Evolutionary conservation across 2,888 invertebrate species (phyloP).

Genomic region (Trichogramma evanescens): DNA sequence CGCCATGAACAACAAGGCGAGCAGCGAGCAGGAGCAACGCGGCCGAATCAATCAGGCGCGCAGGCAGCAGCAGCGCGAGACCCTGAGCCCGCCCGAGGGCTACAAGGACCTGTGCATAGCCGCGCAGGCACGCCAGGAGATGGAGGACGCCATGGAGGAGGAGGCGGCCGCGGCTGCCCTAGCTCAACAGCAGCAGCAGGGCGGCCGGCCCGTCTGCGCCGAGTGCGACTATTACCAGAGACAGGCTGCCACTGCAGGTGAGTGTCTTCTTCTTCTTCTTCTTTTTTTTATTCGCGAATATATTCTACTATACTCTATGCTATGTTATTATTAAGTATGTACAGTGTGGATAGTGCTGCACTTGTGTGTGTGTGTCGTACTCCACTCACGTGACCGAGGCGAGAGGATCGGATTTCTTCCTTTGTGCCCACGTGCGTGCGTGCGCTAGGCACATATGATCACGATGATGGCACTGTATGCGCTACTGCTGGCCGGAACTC

Average conservation of each 20-base stretch:
- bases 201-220: conserved; percentile 50
- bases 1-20: conserved; percentile 14
- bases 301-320: too few relatives aligned
- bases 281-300: neutral
- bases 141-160: conserved; percentile 49
- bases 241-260: conserved; percentile 48
- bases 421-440: neutral
- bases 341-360: too few relatives aligned
- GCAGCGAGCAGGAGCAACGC: neutral
- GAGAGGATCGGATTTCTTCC: neutral
- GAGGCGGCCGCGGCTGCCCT: conserved; percentile 30
- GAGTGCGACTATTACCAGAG: conserved; percentile 54
- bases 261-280: conserved; percentile 28
- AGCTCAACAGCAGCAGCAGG: conserved; percentile 8
- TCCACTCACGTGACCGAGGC: too few relatives aligned
- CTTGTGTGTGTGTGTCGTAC: too few relatives aligned
- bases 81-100: conserved; percentile 84
- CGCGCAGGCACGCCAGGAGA: conserved; percentile 37
- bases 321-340: too few relatives aligned
- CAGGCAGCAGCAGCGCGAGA: conserved; percentile 55
- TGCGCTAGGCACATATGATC: neutral
- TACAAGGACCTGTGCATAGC: conserved; percentile 73
- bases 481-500: neutral
- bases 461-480: neutral
- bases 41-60: conserved; percentile 4